A percentile compares a stretch with the other conserved stretches of the same genome.
Conservation (phyloP, 2,888 invertebrate genomes). For the Chrysodeixis includens region DNA sequence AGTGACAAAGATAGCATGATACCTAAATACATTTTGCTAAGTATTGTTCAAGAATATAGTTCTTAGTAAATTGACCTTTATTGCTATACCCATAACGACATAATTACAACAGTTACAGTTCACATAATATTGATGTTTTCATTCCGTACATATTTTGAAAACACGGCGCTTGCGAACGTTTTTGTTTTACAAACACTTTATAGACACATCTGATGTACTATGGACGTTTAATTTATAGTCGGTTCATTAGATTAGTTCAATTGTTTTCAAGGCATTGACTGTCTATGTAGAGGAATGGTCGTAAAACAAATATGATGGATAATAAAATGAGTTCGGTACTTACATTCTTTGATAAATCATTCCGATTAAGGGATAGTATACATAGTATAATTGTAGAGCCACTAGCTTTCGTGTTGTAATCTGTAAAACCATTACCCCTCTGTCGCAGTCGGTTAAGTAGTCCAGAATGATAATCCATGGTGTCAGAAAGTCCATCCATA, state of each 20-base stretch:
- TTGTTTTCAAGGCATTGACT: conserved; percentile 12
- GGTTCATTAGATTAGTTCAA: conserved; percentile 23
- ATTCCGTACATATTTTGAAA: conserved; percentile 46
- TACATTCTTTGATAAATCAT: no score
- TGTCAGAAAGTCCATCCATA: no score
- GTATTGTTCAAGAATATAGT: conserved; percentile 38
- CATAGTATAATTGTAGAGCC: no score
- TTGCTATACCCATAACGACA: conserved; percentile 5
- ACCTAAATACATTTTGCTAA: no score
- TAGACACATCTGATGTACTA: conserved; percentile 6
- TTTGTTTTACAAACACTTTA: conserved; percentile 35
- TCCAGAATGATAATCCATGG: no score
- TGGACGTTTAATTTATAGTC: conserved; percentile 9
- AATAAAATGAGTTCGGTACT: no score
- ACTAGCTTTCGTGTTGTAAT: no score
- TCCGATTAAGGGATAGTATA: no score
- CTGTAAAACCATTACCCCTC: no score
- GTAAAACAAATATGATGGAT: background rate
- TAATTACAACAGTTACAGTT: conserved; percentile 19
- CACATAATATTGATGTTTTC: conserved; percentile 37
- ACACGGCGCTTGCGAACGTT: conserved; percentile 24
- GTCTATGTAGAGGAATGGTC: background rate
- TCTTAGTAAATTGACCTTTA: conserved; percentile 44
- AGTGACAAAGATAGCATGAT: no score
- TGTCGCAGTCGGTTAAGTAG: no score